Percentiles rank a stretch among this genome's conserved stretches.
Conservation (phyloP, 2,113 vertebrate genomes). For the Eretmochelys imbricata region DNA sequence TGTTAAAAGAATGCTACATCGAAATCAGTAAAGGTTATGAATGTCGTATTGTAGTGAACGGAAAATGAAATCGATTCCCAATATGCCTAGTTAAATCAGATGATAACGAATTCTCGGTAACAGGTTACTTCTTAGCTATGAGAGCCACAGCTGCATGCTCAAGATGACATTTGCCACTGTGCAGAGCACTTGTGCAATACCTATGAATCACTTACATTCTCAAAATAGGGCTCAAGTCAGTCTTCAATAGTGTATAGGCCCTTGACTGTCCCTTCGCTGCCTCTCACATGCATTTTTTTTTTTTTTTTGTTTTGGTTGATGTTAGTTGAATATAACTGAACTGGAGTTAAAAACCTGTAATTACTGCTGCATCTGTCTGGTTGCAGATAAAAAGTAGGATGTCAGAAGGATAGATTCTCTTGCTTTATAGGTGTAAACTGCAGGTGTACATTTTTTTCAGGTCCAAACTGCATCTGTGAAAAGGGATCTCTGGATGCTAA, state of each 20-base stretch:
- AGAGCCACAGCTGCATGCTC: not conserved
- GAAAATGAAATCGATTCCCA: not conserved
- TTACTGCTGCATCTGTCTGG: not conserved
- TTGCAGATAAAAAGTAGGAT: not conserved
- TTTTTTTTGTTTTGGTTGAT: no score
- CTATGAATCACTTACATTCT: not conserved
- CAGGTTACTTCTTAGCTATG: not conserved
- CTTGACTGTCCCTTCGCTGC: not conserved
- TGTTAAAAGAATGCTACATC: not conserved
- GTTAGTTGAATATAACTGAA: not conserved
- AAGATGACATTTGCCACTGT: not conserved
- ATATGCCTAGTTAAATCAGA: rapidly evolving
- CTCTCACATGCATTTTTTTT: no score
- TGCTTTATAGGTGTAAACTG: not conserved
- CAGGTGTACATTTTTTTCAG: not conserved
- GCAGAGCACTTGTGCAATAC: not conserved
- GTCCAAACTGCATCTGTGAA: not conserved
- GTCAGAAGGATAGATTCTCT: not conserved
- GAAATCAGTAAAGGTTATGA: not conserved
- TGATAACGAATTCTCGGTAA: not conserved
- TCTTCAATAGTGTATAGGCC: rapidly evolving
- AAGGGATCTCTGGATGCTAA: not conserved
- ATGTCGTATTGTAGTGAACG: not conserved
- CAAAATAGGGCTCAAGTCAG: rapidly evolving
- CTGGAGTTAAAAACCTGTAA: not conserved